These are phyloP conservation scores for Trididemnum miniatum DNA, from an alignment of 23 tunicate genomes.

Conservation along the genomic window DNA sequence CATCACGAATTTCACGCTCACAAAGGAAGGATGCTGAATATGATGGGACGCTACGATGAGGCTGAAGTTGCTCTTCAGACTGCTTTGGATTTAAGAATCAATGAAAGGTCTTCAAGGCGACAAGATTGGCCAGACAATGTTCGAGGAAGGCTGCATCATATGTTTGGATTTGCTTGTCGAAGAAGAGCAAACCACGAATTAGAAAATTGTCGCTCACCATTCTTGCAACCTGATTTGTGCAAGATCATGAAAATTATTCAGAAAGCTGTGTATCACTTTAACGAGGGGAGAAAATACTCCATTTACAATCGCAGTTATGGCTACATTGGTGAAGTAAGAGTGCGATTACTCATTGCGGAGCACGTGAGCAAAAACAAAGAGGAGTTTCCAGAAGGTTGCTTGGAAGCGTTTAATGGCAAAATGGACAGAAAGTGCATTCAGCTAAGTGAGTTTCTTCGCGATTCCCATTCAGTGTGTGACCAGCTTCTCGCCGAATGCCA, in stretches of 20 bases:
- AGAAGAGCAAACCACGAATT: not conserved
- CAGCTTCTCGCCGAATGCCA: conserved; percentile 55
- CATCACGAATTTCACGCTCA: conserved; percentile 67
- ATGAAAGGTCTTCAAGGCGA: not conserved
- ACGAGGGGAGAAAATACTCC: not conserved
- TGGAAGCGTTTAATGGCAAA: not conserved
- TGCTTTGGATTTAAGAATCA: conserved; percentile 39
- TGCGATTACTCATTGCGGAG: conserved; percentile 41
- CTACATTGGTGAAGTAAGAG: conserved; percentile 58
- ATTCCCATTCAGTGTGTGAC: conserved; percentile 60
- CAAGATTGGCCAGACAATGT: conserved; percentile 14
- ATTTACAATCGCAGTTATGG: conserved; percentile 41
- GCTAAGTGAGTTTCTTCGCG: conserved; percentile 25
- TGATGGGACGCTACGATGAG: conserved; percentile 16
- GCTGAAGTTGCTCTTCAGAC: conserved; percentile 46
- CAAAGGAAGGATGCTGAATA: conserved; percentile 52
- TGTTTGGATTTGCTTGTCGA: conserved; percentile 44
- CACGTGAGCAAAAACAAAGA: not conserved
- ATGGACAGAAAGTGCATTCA: not conserved
- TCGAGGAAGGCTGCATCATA: conserved; percentile 45
- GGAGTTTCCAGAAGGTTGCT: conserved; percentile 7
- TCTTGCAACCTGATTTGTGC: not conserved
- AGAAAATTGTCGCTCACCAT: not conserved
- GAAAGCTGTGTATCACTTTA: conserved; percentile 44
- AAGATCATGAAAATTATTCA: not conserved